Base-by-base conservation (phyloP, 2,888 invertebrate genomes). In the Pyrrhosoma nymphula region DNA sequence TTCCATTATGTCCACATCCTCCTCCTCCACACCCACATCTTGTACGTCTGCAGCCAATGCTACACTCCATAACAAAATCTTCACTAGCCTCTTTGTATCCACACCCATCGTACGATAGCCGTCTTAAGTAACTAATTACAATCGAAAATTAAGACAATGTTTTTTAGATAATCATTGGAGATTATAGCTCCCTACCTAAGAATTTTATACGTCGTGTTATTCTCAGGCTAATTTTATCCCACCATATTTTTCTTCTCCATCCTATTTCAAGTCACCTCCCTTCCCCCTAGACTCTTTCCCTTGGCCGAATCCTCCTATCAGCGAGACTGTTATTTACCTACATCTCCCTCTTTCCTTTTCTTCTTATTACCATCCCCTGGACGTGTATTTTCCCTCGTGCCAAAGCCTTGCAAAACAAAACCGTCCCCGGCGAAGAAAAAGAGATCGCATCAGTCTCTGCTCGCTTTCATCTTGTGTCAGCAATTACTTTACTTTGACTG, bases 401-500 rank as follows among this genome's bases (percentile, higher is more conserved):
- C 82, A 30, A 35, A 82, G 35, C 82, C 16, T 35, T 35, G 30
- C 26, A 18, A 35, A 35, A 82, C 35, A 30, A 82, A 82, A 82
- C 35, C 82, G 82, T 82, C 35, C 69, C 26, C 69, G 18, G 18
- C 35, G 35, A 35, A 82, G 35, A 35, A 82, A 18, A 82, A 35
- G n/a, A 82, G 30, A 82, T 23, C 16, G 30, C 82, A 82, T 82
- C 82, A 82, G 14, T 82, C 35, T 35, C 35, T 14, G 6, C 26
- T 82, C 26, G 82, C 82, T 82, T 82, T n/a, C 69, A 26, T 69
- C 82, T 35, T 35, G 82, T 82, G 30, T 35, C 12, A 35, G 35
- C 82, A 35, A 82, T 82, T 18, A 82, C 35, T 82, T 82, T 18
- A 82, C 82, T 82, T 82, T 82, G 82, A 82, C 82, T 30, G 30